Base-by-base conservation (phyloP, 2,888 invertebrate genomes). In the Tenthredo mesomela region DNA sequence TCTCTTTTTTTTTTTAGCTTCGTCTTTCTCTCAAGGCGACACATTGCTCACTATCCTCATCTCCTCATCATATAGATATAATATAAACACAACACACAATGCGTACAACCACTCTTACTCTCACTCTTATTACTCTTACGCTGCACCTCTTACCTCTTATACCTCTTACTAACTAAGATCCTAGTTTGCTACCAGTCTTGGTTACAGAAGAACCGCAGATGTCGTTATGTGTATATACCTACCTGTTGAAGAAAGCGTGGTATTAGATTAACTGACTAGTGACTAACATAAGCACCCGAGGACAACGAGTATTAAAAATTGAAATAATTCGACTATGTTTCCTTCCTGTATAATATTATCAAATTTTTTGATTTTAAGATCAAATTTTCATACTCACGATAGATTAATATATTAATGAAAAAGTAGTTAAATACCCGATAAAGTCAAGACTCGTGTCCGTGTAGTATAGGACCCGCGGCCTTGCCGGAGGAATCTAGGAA, bases 401-500 rank as follows among this genome's bases (percentile, higher is more conserved):
- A 50, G n/a, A 54, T 54, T 54, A n/a, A n/a, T n/a, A n/a, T n/a
- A 7, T n/a, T n/a, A 5, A 54, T 3, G 71, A 33, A n/a, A 33
- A 7, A 37, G n/a, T 12, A 67, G 54, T n/a, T 2, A 33, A 33
- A 54, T 54, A 54, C 6, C n/a, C 7, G 54, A 54, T 54, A 54
- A 54, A 54, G 54, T 73, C 9, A 73, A 73, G 2, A 33, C 33
- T 21, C 15, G n/a, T n/a, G 71, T 73, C 7, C 71, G 40, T 12
- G 12, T 15, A 33, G 37, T 37, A 80, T 37, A 80, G 40, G 61
- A 61, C 61, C 77, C 33, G 47, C 40, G 77, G 54, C 87, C 67
- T 91, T 90, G 91, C 87, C 86, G 70, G 75, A 82, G 90, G 92
- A 91, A 92, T 92, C 88, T 91, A 89, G 92, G 90, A 92, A 92